Evolutionary conservation across 2,797 vertebrate genomes (phyloP), one percentile per base, ranked within the genome.

Genomic region (Craterocephalus amniculus): DNA sequence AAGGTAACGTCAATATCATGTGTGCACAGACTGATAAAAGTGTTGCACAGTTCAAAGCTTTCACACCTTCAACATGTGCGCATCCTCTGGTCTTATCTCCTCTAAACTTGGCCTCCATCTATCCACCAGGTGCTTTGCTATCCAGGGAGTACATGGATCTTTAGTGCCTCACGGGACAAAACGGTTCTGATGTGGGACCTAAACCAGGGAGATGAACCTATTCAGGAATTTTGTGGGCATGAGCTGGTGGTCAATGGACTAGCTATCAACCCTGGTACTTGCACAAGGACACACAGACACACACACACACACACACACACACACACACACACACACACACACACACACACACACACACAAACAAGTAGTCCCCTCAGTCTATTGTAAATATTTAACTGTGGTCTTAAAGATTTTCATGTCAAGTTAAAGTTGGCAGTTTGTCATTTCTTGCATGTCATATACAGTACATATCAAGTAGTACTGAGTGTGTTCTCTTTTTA

Each of bases 151-250:
- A 94, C 58, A 16, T 95, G 93, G 86, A 93, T 97, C 83, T 98
- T 99, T 89, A 99, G 97, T 0, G 96, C 96, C 7, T 99, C 97
- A 29, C 94, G 98, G 36, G 98, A 99, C 90, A 97, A 94, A 87
- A 95, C 79, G 0, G 96, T 94, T 49, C 80, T 96, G 80, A 96
- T 99, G 96, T 99, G 98, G 98, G 96, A 98, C 74, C 84, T 97
- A 4, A 91, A 92, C 0, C 77, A 94, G 43, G 81, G 93, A 2
- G 84, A 92, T 0, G 93, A 94, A 61, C 95, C 96, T 4, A 91
- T 94, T 20, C 96, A 96, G 90, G 92, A 86, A 66, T 97, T 97
- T 69, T 92, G 88, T 65, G 97, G 97, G 0, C 97, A 99, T 2
- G 93, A 96, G 63, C 90, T 99, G 87, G 96, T 97, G 36, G 96